Evolutionary conservation across 1,140 invertebrate genomes (phyloP).

Genomic region (Venturia canescens): DNA sequence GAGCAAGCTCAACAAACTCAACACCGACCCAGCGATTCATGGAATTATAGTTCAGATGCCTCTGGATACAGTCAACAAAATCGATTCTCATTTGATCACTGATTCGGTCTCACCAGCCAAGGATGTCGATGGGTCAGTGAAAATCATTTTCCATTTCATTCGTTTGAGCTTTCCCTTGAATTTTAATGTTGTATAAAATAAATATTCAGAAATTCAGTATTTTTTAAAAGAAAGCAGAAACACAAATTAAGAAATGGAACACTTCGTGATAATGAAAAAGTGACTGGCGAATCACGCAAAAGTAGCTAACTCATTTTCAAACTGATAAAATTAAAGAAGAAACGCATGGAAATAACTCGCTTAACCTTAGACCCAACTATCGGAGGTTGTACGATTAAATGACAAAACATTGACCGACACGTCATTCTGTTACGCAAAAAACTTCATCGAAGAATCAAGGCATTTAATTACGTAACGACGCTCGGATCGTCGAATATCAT

Average conservation of each 20-base stretch:
- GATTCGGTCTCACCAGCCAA: conserved; percentile 91
- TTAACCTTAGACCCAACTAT: conserved; percentile 14
- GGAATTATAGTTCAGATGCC: conserved; percentile 99
- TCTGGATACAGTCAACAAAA: conserved; percentile 87
- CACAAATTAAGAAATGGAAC: neutral
- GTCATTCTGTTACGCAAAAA: neutral
- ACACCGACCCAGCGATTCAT: conserved; percentile 90
- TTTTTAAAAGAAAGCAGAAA: too few species aligned
- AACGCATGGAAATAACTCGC: neutral
- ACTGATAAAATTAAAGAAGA: conserved; percentile 18
- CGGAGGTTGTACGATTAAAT: neutral
- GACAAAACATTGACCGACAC: too few species aligned
- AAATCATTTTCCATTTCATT: neutral
- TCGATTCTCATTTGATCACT: conserved; percentile 92
- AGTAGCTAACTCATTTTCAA: neutral
- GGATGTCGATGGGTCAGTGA: conserved; percentile 94
- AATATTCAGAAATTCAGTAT: neutral
- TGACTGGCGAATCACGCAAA: neutral
- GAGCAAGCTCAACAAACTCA: conserved; percentile 85
- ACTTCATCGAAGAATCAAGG: neutral
- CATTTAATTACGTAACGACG: neutral
- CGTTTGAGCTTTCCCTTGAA: neutral
- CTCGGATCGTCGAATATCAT: neutral
- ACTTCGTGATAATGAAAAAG: neutral
- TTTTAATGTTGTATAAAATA: neutral